Evolutionary conservation across 2,113 vertebrate species (phyloP).

Genomic region (Himantopus leucocephalus): DNA sequence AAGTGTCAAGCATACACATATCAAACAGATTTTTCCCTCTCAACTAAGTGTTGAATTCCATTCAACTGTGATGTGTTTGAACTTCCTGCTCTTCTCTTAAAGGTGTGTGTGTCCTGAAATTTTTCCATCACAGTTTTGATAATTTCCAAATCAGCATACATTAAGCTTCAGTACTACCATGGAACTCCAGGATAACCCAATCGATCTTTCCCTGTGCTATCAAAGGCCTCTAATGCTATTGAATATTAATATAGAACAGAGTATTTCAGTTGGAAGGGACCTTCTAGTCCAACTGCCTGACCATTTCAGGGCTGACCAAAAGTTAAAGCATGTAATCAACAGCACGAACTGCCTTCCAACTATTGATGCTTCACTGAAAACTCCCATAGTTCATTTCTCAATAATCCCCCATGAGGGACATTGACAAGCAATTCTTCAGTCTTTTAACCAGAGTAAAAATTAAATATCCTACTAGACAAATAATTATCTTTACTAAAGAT

Average conservation of each 20-base stretch:
- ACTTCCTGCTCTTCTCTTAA: background rate
- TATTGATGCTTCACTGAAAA: background rate
- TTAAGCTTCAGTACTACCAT: background rate
- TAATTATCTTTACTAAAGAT: background rate
- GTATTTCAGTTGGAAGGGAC: background rate
- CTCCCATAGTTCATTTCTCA: background rate
- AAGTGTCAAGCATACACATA: accelerated
- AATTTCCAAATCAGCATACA: background rate
- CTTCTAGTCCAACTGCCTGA: background rate
- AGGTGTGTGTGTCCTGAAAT: background rate
- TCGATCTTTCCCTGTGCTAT: background rate
- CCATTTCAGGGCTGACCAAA: background rate
- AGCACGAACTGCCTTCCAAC: background rate
- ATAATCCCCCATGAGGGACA: background rate
- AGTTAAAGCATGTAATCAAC: background rate
- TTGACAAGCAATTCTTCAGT: background rate
- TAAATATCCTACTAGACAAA: background rate
- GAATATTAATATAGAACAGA: background rate
- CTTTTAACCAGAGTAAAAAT: background rate
- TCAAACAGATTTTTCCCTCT: background rate
- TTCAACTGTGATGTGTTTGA: background rate
- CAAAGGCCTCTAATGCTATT: background rate
- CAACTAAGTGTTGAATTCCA: background rate
- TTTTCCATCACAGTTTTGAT: background rate
- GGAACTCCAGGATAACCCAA: background rate